phyloP scores from a whole-genome alignment of 2,888 invertebrate species.

The Apodemia zela region DNA sequence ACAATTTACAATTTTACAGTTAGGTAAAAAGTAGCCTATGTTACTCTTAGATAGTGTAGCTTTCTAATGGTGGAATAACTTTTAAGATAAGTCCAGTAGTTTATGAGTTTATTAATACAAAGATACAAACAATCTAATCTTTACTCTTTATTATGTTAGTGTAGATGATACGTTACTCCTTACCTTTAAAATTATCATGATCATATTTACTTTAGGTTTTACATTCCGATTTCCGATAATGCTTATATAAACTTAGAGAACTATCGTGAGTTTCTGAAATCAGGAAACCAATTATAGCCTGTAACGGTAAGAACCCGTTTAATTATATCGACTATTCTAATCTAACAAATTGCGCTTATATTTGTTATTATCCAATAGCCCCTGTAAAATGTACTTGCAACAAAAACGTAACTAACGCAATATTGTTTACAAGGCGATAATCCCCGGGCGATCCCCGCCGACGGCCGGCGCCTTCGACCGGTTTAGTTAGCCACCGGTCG shows the following conservation, averaged over 20 bases:
- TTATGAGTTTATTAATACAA: too few species aligned
- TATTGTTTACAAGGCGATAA: slow-evolving; percentile 76
- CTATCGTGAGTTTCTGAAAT: slow-evolving; percentile 5
- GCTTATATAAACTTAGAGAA: neutral
- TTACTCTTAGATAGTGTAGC: too few species aligned
- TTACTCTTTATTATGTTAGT: too few species aligned
- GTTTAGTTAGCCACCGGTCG: slow-evolving; percentile 69
- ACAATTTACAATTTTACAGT: too few species aligned
- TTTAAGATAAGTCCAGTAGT: too few species aligned
- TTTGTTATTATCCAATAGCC: slow-evolving; percentile 16
- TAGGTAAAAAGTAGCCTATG: too few species aligned
- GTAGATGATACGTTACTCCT: too few species aligned
- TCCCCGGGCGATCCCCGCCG: slow-evolving; percentile 51
- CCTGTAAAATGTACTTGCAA: slow-evolving; percentile 25
- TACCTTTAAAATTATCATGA: neutral
- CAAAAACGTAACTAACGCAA: slow-evolving; percentile 53
- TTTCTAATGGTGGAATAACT: too few species aligned
- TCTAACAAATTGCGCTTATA: slow-evolving; percentile 1
- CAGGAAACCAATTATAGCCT: neutral
- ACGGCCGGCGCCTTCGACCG: slow-evolving; percentile 74
- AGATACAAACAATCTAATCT: too few species aligned
- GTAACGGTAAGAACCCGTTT: neutral
- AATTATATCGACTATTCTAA: neutral
- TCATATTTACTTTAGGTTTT: neutral
- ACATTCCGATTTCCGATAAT: neutral